Evolutionary conservation across 2,888 invertebrate species (phyloP).

Genomic region (Blera fallax): DNA sequence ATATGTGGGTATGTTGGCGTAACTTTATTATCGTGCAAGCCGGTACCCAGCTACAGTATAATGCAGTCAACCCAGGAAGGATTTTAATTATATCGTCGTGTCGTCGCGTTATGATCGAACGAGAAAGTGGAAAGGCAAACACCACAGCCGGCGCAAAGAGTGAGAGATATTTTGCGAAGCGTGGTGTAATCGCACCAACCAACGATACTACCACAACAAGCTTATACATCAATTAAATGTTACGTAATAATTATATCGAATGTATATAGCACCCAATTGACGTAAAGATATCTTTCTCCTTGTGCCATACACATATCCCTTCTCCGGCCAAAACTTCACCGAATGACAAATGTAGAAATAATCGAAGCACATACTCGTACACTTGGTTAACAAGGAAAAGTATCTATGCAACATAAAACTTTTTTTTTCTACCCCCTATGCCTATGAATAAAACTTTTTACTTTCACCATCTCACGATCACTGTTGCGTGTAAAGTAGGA

Average conservation of each 20-base stretch:
- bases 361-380: background rate
- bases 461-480: conserved; percentile 68
- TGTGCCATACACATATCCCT: conserved; percentile 3
- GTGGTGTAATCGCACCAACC: conserved; percentile 41
- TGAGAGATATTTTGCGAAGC: conserved; percentile 17
- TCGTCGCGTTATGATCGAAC: conserved; percentile 37
- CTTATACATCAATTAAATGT: conserved; percentile 59
- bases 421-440: background rate
- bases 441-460: conserved; percentile 19
- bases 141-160: background rate
- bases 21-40: background rate
- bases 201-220: conserved; percentile 39
- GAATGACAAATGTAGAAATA: background rate
- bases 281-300: conserved; percentile 21
- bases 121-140: conserved; percentile 60
- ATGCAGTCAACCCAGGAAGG: conserved; percentile 43
- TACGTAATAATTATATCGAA: conserved; percentile 55
- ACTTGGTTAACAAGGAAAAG: conserved; percentile 51
- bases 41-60: background rate
- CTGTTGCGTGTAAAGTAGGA: conserved; percentile 64
- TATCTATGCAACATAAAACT: conserved; percentile 6
- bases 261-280: conserved; percentile 26
- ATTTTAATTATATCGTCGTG: conserved; percentile 52
- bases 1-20: too few species aligned
- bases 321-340: conserved; percentile 15